These are phyloP conservation scores for Allolobophora icterica DNA, from an alignment of 2,888 invertebrate species.

Conservation along the genomic window DNA sequence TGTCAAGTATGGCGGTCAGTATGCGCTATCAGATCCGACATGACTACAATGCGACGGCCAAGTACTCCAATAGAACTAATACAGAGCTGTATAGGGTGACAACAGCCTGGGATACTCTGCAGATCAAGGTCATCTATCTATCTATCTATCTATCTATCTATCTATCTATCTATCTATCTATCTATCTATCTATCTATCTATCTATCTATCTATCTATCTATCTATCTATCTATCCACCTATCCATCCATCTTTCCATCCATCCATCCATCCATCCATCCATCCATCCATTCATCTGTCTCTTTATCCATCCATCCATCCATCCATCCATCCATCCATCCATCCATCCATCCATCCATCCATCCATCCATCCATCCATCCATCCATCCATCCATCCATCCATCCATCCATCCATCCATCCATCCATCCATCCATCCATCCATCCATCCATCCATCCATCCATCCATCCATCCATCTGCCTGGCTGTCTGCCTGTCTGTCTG, in stretches of 20 bases:
- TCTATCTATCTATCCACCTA: background rate
- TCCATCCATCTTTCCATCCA: background rate
- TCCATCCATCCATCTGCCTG: no score
- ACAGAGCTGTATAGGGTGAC: conserved; percentile 37
- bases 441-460: background rate
- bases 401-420: background rate
- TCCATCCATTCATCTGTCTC: background rate
- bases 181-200: background rate
- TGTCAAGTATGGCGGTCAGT: conserved; percentile 30
- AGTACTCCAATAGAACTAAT: conserved; percentile 31
- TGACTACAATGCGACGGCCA: conserved; percentile 38
- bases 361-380: no score
- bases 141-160: background rate
- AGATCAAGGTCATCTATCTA: conserved; percentile 36
- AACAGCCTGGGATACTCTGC: conserved; percentile 42
- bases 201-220: background rate
- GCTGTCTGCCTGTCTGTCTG: no score
- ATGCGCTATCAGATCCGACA: conserved; percentile 39
- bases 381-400: no score
- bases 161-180: background rate
- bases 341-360: background rate
- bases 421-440: background rate
- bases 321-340: background rate
- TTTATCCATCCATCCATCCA: background rate
- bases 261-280: background rate